A percentile compares a stretch with the other conserved stretches of the same genome.
Evolutionary conservation across 2,797 vertebrate species (phyloP).

Genomic region (Neostethus bicornis): DNA sequence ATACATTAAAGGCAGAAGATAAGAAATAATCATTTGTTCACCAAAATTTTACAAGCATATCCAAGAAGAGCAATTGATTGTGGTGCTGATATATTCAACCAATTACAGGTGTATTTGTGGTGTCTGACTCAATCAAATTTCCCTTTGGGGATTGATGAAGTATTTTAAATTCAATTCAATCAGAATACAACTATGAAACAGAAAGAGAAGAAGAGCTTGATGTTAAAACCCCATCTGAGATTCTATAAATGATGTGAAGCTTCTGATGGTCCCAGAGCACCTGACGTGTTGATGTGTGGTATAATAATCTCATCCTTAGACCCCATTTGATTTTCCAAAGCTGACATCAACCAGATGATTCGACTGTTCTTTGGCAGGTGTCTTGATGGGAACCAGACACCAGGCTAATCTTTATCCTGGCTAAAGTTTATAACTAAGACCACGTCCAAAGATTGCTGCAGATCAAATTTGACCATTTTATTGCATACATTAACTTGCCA

Average conservation of each 20-base stretch:
- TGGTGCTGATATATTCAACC: no score
- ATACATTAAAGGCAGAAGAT: no score
- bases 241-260: background rate
- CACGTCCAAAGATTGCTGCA: constrained; percentile 51
- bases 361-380: no score
- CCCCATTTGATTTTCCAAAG: background rate
- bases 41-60: no score
- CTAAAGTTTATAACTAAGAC: constrained; percentile 50
- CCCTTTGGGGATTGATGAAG: no score
- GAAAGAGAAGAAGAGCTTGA: background rate
- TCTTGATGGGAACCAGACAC: constrained; percentile 16
- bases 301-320: background rate
- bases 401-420: constrained; percentile 26
- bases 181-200: no score
- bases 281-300: constrained; percentile 4
- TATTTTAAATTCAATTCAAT: no score
- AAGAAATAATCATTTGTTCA: no score
- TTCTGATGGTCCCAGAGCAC: background rate
- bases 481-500: background rate
- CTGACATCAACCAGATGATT: background rate
- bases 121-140: no score
- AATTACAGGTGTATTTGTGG: no score
- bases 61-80: no score
- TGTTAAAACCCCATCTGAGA: background rate
- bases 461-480: constrained; percentile 22